These are phyloP conservation scores for Monodelphis domestica DNA, from an alignment of 2,797 vertebrate genomes.

Conservation along the genomic window DNA sequence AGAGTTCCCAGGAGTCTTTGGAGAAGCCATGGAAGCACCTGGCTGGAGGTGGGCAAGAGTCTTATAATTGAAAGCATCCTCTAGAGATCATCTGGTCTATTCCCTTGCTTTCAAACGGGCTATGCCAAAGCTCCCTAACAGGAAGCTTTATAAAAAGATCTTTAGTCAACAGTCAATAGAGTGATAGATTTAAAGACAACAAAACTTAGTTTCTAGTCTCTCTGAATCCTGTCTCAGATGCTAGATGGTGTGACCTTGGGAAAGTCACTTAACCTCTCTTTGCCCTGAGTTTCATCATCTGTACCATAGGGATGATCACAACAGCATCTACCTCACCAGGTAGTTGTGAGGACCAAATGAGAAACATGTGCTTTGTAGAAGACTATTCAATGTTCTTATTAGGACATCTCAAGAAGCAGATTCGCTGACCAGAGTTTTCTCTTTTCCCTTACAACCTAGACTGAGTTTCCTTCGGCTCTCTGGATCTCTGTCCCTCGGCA, in stretches of 20 bases:
- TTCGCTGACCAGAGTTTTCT: not conserved
- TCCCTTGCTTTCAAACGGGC: not conserved
- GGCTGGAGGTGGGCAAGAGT: not conserved
- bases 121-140: not conserved
- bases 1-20: not conserved
- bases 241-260: not conserved
- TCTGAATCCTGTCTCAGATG: not conserved
- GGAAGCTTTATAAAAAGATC: not conserved
- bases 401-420: not conserved
- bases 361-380: not conserved
- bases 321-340: not conserved
- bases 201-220: not conserved
- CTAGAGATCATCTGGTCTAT: slow-evolving; percentile 1
- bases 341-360: not conserved
- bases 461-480: not conserved
- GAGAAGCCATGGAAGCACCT: not conserved
- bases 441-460: not conserved
- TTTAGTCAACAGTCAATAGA: not conserved
- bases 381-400: not conserved
- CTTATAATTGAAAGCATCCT: not conserved
- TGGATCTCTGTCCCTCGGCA: not conserved
- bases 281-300: not conserved
- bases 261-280: not conserved
- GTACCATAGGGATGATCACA: not conserved
- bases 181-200: not conserved